Evolutionary conservation across 2,797 vertebrate genomes (phyloP).

Genomic region (Iguana delicatissima): DNA sequence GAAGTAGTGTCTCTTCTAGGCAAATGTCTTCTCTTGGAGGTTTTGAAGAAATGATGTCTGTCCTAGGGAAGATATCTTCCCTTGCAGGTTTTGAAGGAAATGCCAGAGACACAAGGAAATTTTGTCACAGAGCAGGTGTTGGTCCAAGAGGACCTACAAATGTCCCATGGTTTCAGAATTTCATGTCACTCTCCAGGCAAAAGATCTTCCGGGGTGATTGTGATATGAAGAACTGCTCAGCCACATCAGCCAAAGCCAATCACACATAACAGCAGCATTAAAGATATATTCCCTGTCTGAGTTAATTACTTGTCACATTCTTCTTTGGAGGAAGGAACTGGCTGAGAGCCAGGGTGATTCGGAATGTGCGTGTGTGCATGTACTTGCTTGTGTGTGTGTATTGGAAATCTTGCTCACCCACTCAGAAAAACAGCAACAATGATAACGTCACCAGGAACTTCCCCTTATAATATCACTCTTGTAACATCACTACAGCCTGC

Average conservation of each 20-base stretch:
- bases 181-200: conserved; percentile 34
- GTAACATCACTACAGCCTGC: too few relatives aligned
- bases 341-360: conserved; percentile 47
- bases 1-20: not conserved
- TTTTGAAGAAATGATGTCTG: not conserved
- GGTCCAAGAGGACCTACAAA: not conserved
- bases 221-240: conserved; percentile 24
- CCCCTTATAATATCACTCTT: too few relatives aligned
- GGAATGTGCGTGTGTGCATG: not conserved
- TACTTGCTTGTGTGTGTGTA: conserved; percentile 1
- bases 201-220: conserved; percentile 25
- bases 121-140: too few relatives aligned
- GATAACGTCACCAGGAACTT: too few relatives aligned
- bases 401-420: conserved; percentile 47
- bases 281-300: conserved; percentile 62
- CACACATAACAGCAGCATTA: conserved; percentile 55
- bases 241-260: conserved; percentile 48
- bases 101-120: rapidly evolving
- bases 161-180: conserved; percentile 41
- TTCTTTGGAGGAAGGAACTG: conserved; percentile 62
- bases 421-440: too few relatives aligned
- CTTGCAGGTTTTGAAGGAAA: not conserved
- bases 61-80: not conserved
- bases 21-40: not conserved
- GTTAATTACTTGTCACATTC: conserved; percentile 74